Evolutionary conservation across 2,113 vertebrate species (phyloP).

Genomic region (Neogale vison): DNA sequence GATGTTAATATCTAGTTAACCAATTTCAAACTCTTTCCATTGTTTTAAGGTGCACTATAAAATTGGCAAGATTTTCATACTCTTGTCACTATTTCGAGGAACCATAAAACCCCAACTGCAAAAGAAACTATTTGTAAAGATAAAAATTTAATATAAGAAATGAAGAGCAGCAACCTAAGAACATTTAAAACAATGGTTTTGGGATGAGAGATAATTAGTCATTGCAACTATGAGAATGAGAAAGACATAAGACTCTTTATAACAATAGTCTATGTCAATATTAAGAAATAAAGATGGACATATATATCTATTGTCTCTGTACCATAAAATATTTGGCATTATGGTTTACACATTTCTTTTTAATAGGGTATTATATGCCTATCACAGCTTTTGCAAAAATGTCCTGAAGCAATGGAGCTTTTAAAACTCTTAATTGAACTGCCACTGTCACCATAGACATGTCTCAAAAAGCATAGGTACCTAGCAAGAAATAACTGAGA

Average conservation of each 20-base stretch:
- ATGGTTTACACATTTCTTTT: conserved; percentile 56
- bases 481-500: conserved; percentile 32
- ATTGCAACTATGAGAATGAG: conserved; percentile 51
- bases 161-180: conserved; percentile 58
- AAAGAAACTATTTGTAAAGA: conserved; percentile 64
- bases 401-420: conserved; percentile 41
- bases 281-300: conserved; percentile 49
- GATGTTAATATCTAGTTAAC: conserved; percentile 23
- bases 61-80: conserved; percentile 34
- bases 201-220: conserved; percentile 59
- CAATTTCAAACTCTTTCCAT: conserved; percentile 27
- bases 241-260: conserved; percentile 43
- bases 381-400: conserved; percentile 53
- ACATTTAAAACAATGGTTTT: conserved; percentile 62
- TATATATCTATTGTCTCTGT: background rate
- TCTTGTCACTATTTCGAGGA: conserved; percentile 50
- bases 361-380: conserved; percentile 34
- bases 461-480: background rate
- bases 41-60: background rate
- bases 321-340: conserved; percentile 59
- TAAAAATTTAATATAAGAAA: conserved; percentile 38
- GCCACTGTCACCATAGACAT: conserved; percentile 12
- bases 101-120: conserved; percentile 50
- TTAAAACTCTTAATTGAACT: conserved; percentile 45
- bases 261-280: conserved; percentile 61